These are phyloP conservation scores for Percopsis omiscomaycus DNA, from an alignment of 2,797 vertebrate species.

Conservation along the genomic window DNA sequence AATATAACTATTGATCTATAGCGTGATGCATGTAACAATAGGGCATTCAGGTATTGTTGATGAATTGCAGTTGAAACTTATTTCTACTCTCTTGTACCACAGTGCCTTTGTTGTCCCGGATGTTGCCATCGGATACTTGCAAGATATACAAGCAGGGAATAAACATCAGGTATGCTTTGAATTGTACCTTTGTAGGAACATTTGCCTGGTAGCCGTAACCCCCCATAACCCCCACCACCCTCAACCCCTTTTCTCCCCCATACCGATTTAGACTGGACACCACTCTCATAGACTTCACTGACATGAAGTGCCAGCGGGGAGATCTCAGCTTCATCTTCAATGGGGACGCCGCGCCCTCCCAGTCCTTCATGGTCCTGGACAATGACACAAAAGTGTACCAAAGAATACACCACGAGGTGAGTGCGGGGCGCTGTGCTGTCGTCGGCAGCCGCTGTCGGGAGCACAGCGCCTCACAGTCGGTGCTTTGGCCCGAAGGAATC, in stretches of 20 bases:
- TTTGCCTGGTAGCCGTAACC: neutral
- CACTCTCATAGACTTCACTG: slow-evolving; percentile 96
- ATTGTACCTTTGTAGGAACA: slow-evolving; percentile 1
- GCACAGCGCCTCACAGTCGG: neutral
- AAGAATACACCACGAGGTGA: slow-evolving; percentile 95
- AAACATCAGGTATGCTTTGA: slow-evolving; percentile 89
- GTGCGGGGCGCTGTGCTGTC: slow-evolving; percentile 12
- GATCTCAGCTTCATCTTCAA: slow-evolving; percentile 97
- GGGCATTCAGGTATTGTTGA: neutral
- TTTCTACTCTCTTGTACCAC: slow-evolving; percentile 18
- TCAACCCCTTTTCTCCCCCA: slow-evolving; percentile 7
- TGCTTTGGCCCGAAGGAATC: slow-evolving; percentile 80
- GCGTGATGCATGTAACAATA: neutral
- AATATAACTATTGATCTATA: no score
- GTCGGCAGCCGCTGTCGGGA: no score
- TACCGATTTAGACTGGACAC: slow-evolving; percentile 87
- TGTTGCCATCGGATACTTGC: slow-evolving; percentile 95
- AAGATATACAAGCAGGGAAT: slow-evolving; percentile 99
- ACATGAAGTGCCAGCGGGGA: slow-evolving; percentile 98
- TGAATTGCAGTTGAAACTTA: neutral
- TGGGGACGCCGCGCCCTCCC: slow-evolving; percentile 86
- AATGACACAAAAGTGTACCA: slow-evolving; percentile 97
- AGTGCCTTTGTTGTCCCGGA: slow-evolving; percentile 96
- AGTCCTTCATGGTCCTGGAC: slow-evolving; percentile 96
- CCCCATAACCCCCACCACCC: slow-evolving; percentile 4